phyloP scores from a whole-genome alignment of 2,888 invertebrate species.

The Dynastes hyllus region DNA sequence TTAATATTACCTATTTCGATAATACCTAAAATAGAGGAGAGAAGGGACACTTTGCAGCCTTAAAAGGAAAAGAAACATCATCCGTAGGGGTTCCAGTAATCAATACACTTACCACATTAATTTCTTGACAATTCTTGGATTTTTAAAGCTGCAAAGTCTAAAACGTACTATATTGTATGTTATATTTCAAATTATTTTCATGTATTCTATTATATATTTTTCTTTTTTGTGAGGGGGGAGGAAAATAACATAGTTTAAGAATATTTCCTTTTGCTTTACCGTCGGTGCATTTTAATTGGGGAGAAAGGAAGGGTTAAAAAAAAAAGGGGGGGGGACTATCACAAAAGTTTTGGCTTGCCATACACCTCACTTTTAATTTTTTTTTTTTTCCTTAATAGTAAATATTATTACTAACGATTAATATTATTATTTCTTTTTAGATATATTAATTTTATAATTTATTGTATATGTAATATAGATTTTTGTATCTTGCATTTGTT shows the following conservation, averaged over 20 bases:
- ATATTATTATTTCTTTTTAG: conserved; percentile 8
- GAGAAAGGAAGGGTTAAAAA: not conserved
- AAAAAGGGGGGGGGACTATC: conserved; percentile 54
- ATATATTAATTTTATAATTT: not conserved
- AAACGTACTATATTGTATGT: conserved; percentile 13
- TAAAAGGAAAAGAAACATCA: not conserved
- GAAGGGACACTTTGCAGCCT: conserved; percentile 3
- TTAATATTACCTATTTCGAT: conserved; percentile 42
- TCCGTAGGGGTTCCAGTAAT: not conserved
- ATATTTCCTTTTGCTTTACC: no score
- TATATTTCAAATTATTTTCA: conserved; percentile 5
- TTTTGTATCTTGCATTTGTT: no score
- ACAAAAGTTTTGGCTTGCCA: conserved; percentile 59
- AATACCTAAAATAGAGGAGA: conserved; percentile 17
- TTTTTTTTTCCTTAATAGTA: conserved; percentile 16
- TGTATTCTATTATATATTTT: not conserved
- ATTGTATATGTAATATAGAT: not conserved
- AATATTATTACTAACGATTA: conserved; percentile 12
- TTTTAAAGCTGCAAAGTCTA: conserved; percentile 18
- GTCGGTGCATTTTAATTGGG: not conserved
- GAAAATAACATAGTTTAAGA: no score
- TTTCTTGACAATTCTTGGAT: not conserved
- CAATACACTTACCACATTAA: not conserved
- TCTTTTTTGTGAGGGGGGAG: not conserved
- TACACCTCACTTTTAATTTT: conserved; percentile 48